Evolutionary conservation across 2,888 invertebrate genomes (phyloP), one percentile per base, ranked within the genome.

Genomic region (Drosophila seclusa): DNA sequence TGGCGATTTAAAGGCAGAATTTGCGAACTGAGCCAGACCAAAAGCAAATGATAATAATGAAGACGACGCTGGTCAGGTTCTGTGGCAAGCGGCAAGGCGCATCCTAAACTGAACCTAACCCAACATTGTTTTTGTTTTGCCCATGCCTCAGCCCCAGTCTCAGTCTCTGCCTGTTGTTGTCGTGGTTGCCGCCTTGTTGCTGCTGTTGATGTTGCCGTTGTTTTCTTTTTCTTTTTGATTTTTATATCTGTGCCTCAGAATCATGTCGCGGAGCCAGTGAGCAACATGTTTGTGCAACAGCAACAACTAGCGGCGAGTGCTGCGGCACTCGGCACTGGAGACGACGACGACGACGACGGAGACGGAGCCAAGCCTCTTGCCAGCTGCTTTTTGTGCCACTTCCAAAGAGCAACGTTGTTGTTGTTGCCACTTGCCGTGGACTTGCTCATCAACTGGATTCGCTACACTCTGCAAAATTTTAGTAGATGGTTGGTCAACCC

Each of bases 231-330:
- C 24, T 32, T 58, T 70, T 64, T 60, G 70, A 69, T 73, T 80
- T 74, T 82, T 77, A 74, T 85, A 85, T 85, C 85, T 87, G 82
- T 83, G 83, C 75, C 80, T 87, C 80, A 79, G 87, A 87, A 85
- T 85, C 85, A 85, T 87, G 85, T 85, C 87, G 87, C 85, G 85
- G 74, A 83, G 82, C 88, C 82, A 88, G 83, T 83, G 84, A 88
- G 87, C 87, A 88, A 87, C 87, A 88, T 87, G 87, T 84, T 88
- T 83, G 82, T 82, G 74, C 82, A 75, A 77, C 82, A 78, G 80
- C 63, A 68, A 57, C 78, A 69, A 61, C 45, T 73, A 69, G 69
- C 82, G 80, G 68, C 84, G 84, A 88, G 87, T 88, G 76, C 89
- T 74, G 10, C 62, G 76, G 84, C 79, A 87, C 87, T 88, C 89